Base-by-base conservation (phyloP, 1,140 invertebrate genomes). In the Grapholita molesta region DNA sequence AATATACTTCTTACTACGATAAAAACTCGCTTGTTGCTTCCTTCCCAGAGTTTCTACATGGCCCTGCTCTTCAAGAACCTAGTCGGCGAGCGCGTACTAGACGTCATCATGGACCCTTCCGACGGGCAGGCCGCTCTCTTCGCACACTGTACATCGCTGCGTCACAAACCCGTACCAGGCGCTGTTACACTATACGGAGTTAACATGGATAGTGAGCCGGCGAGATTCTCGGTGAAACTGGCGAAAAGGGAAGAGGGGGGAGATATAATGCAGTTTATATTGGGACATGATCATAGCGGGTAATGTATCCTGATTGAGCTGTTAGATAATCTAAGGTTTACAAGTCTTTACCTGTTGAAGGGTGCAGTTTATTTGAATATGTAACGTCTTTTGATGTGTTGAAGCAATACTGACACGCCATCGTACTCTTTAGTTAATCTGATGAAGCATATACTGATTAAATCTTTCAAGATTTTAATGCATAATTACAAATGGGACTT, bases 21-120 rank as follows among this genome's bases (percentile, higher is more conserved):
- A 66, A 48, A 7, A 11, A 7, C 12, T 61, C 11, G 21, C 32
- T 35, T 66, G 42, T 48, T 48, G 42, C 42, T 69, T 65, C 11
- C 7, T 3, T 82, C 80, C 25, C 74, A 91, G 89, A 91, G 88
- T 72, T 90, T 91, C 74, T 91, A 91, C 74, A 91, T 90, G 89
- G 87, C 88, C 0, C 81, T 90, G 0, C 73, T 91, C n/a, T 91
- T 79, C 74, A 91, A 91, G 68, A 87, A 89, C 68, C 70, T 91
- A 24, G 89, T 91, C 4, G 89, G 89, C 0, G 80, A 85, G n/a
- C 74, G 79, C n/a, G 89, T 89, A 0, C 67, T 91, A 2, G 75
- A 82, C 42, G 77, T 89, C 0, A 78, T 86, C 11, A 82, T 85
- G 52, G 77, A 83, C 2, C 72, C 77, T 0, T 77, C 78, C 4